Conservation (phyloP, 2,888 invertebrate species). For the Hemistola chrysoprasaria region DNA sequence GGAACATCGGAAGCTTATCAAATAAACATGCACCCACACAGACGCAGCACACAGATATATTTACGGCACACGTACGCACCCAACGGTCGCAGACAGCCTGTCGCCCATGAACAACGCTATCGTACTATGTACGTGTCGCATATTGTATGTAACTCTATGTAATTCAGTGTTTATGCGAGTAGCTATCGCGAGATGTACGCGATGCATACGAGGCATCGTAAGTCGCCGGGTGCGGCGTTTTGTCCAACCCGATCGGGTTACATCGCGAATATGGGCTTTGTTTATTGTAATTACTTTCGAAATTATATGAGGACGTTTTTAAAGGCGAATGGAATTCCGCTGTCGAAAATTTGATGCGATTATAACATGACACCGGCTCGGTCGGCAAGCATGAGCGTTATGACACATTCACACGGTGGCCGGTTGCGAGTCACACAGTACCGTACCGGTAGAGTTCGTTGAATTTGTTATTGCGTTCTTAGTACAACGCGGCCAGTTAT, state of each 20-base stretch:
- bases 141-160: conserved; percentile 60
- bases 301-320: conserved; percentile 47
- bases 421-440: conserved; percentile 72
- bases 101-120: conserved; percentile 77
- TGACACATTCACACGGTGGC: conserved; percentile 78
- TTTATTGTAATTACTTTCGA: conserved; percentile 41
- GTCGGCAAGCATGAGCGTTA: conserved; percentile 65
- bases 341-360: conserved; percentile 64
- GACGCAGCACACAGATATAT: conserved; percentile 53
- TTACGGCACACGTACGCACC: conserved; percentile 67
- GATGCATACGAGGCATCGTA: conserved; percentile 32
- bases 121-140: conserved; percentile 66
- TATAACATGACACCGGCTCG: conserved; percentile 62
- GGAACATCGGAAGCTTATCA: conserved; percentile 78
- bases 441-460: conserved; percentile 81
- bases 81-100: conserved; percentile 75
- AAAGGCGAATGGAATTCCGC: conserved; percentile 56
- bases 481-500: conserved; percentile 73
- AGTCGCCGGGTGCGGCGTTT: conserved; percentile 28
- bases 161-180: conserved; percentile 64
- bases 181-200: conserved; percentile 57
- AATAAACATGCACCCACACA: conserved; percentile 74
- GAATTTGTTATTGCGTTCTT: conserved; percentile 81
- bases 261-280: conserved; percentile 41
- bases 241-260: conserved; percentile 43